phyloP scores from a whole-genome alignment of 2,113 vertebrate species.

The Bungarus multicinctus region DNA sequence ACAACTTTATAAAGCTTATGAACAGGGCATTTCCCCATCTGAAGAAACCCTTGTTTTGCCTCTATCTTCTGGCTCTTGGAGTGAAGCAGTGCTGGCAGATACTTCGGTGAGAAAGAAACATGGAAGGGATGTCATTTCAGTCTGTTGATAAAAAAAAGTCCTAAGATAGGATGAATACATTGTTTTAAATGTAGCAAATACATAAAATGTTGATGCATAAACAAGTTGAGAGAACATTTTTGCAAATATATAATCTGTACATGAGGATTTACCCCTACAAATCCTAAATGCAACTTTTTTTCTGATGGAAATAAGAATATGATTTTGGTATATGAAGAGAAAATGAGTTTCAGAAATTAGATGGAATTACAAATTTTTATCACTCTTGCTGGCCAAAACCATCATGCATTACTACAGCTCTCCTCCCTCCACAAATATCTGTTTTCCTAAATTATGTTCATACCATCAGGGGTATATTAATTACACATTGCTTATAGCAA shows the following conservation, averaged over 20 bases:
- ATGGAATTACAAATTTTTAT: not conserved
- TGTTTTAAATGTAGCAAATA: not conserved
- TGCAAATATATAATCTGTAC: not conserved
- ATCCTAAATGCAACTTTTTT: not conserved
- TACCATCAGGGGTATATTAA: not conserved
- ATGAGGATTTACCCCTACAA: not conserved
- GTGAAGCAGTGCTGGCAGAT: no score
- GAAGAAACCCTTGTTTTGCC: no score
- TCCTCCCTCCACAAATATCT: not conserved
- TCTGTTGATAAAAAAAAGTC: no score
- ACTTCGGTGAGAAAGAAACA: no score
- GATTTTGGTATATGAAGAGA: not conserved
- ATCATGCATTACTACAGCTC: not conserved
- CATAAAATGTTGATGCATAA: not conserved
- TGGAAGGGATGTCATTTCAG: no score
- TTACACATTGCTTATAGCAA: not conserved
- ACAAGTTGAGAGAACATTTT: not conserved
- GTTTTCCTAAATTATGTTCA: not conserved
- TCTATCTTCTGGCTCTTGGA: no score
- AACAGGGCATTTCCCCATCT: no score
- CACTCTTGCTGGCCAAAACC: not conserved
- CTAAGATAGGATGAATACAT: not conserved
- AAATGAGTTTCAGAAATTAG: not conserved
- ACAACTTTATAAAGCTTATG: no score
- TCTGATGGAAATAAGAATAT: not conserved